Conservation (phyloP, 1,140 invertebrate genomes). For the Panagrolaimus sp. region DNA sequence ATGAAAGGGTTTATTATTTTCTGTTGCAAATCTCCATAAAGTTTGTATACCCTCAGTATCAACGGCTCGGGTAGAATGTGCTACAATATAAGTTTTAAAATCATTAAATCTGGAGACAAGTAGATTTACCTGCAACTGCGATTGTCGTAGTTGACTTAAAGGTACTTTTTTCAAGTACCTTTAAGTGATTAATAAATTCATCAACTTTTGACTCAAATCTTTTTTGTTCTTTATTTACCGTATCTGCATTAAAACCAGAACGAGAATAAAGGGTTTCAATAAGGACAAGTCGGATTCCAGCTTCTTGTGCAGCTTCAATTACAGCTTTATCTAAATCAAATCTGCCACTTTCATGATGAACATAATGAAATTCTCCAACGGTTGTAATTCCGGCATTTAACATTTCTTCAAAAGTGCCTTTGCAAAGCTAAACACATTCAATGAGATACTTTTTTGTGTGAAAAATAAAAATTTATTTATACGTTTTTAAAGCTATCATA, state of each 20-base stretch:
- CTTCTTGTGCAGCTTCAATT: conserved; percentile 49
- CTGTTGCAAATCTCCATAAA: conserved; percentile 39
- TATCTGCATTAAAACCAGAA: conserved; percentile 34
- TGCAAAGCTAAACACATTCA: conserved; percentile 45
- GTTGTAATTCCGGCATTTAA: conserved; percentile 54
- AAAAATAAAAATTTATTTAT: too few relatives aligned
- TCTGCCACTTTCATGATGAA: conserved; percentile 43
- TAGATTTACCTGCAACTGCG: conserved; percentile 45
- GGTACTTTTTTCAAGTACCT: conserved; percentile 16
- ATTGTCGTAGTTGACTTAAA: conserved; percentile 25
- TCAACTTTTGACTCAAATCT: conserved; percentile 38
- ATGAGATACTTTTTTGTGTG: too few relatives aligned
- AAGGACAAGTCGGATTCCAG: conserved; percentile 47
- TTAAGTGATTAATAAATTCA: conserved; percentile 41
- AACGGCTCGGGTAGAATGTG: conserved; percentile 56
- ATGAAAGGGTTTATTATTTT: conserved; percentile 45
- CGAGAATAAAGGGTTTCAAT: conserved; percentile 43
- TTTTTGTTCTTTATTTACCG: conserved; percentile 38
- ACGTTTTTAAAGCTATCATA: conserved; percentile 49
- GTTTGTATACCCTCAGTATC: conserved; percentile 27
- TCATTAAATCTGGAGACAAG: not conserved
- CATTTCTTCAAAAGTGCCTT: conserved; percentile 55
- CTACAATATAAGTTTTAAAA: conserved; percentile 26
- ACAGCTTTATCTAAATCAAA: conserved; percentile 55
- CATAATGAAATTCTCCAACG: conserved; percentile 58